Base-by-base conservation (phyloP, 2,888 invertebrate species). In the Azorinus chamasolen region DNA sequence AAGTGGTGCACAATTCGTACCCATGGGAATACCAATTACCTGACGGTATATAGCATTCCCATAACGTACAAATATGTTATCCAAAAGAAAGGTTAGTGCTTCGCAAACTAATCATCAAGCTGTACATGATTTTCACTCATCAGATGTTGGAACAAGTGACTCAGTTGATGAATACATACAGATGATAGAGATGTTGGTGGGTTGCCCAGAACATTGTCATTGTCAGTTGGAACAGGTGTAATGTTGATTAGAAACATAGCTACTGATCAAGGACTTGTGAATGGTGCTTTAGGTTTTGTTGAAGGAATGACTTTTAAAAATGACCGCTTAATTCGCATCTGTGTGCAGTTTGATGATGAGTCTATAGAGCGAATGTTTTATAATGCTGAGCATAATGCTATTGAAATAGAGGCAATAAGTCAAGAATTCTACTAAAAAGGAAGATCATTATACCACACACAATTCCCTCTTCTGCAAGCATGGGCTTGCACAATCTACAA, bases 141-240 rank as follows among this genome's bases (percentile, higher is more conserved):
- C 50, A 24, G 39, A 66, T 12, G n/a, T 27, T n/a, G 27, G 46
- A 59, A 25, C 25, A 8, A 18, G 25, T 53, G 53, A 48, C n/a
- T n/a, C n/a, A n/a, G n/a, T n/a, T 50, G 39, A 37, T 14, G 32
- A 48, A 77, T 78, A 20, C 77, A 72, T 41, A 18, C 53, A 20
- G 77, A 78, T 78, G 77, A 78, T 59, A 41, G 63, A 55, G 51
- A 76, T 71, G 76, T 66, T 37, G 71, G 76, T 25, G 77, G 77
- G 16, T 20, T 78, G 12, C 77, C 72, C 16, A 14, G 12, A 4
- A 18, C 2, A 6, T 55, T 78, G 16, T 18, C 12, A 37, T 5
- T 72, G n/a, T 72, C 77, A 20, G 39, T 58, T 55, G 68, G 72
- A 24, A 78, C 57, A 22, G 32, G 59, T 32, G 59, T 72, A 8